Evolutionary conservation across 2,113 vertebrate genomes (phyloP), one percentile per base, ranked within the genome.

Genomic region (Misgurnus anguillicaudatus): DNA sequence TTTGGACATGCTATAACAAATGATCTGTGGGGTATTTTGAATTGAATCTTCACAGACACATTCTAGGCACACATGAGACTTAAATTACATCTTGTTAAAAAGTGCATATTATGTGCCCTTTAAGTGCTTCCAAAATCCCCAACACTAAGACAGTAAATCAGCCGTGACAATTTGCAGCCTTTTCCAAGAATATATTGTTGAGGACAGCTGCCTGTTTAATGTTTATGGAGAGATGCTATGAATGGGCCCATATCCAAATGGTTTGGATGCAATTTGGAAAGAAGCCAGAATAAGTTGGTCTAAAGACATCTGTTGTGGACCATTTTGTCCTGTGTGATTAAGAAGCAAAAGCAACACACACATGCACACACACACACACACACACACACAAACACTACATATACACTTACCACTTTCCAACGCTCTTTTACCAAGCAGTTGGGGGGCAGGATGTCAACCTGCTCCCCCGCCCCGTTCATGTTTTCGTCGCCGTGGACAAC

Each of bases 401-500:
- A 24, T 9, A 47, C 85, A 95, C 96, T 99, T 93, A 99, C 97
- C 96, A 99, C 97, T 94, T 98, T 99, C 97, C 97, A 99, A 80
- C 97, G 95, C 90, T 99, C 97, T 89, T 98, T 98, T 88, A 99
- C 97, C 94, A 98, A 94, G 83, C 97, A 98, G 93, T 96, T 98
- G 83, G 95, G 94, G 83, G 96, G 95, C 92, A 99, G 94, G 91
- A 98, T 99, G 93, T 99, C 98, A 64, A 93, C 97, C 94, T 97
- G 97, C 80, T 99, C 98, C 80, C 95, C 95, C 88, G 95, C 95
- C 90, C 96, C 97, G 83, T 97, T 99, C 98, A 99, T 99, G 94
- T 97, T 98, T 94, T 94, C 94, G 91, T 98, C 95, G 91, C 96
- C 95, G 92, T 95, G 95, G 90, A 95, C 93, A 85, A 93, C 94